Conservation (phyloP, 2,888 invertebrate species). For the Acanthosoma haemorrhoidale region DNA sequence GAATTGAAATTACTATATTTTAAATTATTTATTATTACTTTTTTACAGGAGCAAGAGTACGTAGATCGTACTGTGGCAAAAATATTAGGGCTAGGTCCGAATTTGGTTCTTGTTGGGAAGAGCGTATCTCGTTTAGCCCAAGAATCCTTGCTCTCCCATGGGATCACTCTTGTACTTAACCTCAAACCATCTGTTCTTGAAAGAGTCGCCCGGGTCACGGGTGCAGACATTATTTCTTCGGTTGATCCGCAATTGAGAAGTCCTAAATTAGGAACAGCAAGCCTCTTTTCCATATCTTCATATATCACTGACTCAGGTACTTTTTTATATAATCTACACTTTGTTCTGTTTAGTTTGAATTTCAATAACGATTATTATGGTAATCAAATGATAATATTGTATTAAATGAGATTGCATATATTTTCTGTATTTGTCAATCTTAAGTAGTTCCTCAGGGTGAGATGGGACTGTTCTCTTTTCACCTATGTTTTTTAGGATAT, state of each 20-base stretch:
- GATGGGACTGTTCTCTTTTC: too few relatives aligned
- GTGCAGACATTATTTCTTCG: constrained; percentile 78
- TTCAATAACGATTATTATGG: too few relatives aligned
- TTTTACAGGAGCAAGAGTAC: constrained; percentile 71
- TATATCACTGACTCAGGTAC: constrained; percentile 52
- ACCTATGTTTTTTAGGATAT: too few relatives aligned
- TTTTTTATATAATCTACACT: not conserved
- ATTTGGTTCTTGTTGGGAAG: constrained; percentile 80
- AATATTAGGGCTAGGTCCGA: constrained; percentile 75
- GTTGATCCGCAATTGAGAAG: constrained; percentile 80
- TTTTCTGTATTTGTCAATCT: too few relatives aligned
- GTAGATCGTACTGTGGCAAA: constrained; percentile 77
- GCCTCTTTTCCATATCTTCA: constrained; percentile 68
- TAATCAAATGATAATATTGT: too few relatives aligned
- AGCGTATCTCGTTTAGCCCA: constrained; percentile 65
- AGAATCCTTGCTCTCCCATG: constrained; percentile 70
- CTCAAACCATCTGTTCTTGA: constrained; percentile 78
- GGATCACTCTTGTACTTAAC: constrained; percentile 81
- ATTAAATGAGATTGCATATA: too few relatives aligned
- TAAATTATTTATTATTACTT: not conserved
- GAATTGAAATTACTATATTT: not conserved
- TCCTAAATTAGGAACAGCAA: constrained; percentile 78
- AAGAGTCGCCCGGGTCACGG: constrained; percentile 68
- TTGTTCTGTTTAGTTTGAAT: too few relatives aligned
- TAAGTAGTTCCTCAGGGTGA: too few relatives aligned